phyloP scores from a whole-genome alignment of 35 echinoderm and acorn worm genomes.

The Apostichopus japonicus region DNA sequence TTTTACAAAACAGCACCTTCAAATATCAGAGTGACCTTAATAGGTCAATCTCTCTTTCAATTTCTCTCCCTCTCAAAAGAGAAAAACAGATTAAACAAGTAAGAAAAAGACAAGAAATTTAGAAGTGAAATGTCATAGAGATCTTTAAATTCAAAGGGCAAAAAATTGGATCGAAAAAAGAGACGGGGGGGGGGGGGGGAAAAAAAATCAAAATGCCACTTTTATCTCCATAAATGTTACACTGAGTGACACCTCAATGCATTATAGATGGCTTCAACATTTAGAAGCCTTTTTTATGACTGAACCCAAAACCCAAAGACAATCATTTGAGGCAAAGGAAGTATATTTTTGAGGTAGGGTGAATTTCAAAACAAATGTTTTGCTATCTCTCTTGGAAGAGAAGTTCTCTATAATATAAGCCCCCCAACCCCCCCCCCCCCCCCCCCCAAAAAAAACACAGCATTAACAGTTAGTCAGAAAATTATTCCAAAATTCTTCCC shows the following conservation, averaged over 20 bases:
- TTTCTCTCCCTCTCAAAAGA: neutral
- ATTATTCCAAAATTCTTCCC: neutral
- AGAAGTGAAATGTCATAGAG: neutral
- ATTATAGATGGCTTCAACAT: conserved; percentile 1
- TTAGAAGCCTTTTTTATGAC: neutral
- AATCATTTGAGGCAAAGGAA: neutral
- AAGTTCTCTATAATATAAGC: too few species aligned
- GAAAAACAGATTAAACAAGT: neutral
- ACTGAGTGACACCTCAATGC: neutral
- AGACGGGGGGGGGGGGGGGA: too few species aligned
- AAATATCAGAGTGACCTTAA: conserved; percentile 5
- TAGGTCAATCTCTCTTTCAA: neutral
- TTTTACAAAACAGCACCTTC: neutral
- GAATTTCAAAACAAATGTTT: too few species aligned
- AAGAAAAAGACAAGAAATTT: neutral
- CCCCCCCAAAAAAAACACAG: neutral
- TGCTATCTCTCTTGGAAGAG: too few species aligned
- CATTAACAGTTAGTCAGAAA: neutral
- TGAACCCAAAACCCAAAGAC: neutral
- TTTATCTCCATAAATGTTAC: neutral
- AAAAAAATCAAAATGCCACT: conserved; percentile 3
- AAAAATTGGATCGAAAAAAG: neutral
- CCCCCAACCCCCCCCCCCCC: too few species aligned
- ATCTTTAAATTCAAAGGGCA: neutral
- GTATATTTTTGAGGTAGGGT: too few species aligned